phyloP scores from a whole-genome alignment of 37 sponge, comb jelly and placozoan genomes.

The Diacarnus erythraeanus region DNA sequence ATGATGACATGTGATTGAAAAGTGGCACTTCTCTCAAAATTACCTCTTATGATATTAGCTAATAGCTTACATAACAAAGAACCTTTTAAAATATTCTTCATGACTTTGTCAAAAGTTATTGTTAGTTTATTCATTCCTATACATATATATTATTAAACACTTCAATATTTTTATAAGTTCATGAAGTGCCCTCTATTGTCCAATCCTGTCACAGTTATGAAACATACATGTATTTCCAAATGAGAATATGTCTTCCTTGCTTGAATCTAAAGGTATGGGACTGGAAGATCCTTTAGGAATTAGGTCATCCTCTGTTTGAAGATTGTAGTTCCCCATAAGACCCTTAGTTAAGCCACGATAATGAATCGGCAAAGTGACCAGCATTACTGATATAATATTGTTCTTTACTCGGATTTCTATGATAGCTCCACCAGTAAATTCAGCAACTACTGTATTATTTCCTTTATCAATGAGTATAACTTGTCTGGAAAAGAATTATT shows the following conservation, averaged over 20 bases:
- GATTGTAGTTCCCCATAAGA: conserved; percentile 51
- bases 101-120: no score
- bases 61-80: no score
- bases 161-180: no score
- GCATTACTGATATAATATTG: conserved; percentile 24
- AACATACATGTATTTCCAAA: conserved; percentile 62
- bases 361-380: conserved; percentile 16
- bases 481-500: no score
- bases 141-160: no score
- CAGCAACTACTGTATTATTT: conserved; percentile 6
- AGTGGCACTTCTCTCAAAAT: no score
- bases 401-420: conserved; percentile 26
- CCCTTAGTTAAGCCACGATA: conserved; percentile 18
- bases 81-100: no score
- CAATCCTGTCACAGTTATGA: no score
- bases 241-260: conserved; percentile 27
- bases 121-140: no score
- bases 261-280: conserved; percentile 20
- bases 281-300: neutral
- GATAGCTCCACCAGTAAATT: conserved; percentile 7
- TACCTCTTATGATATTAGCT: no score
- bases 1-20: no score
- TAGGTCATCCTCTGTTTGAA: conserved; percentile 35
- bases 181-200: no score
- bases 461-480: conserved; percentile 17